Base-by-base conservation (phyloP, 2,888 invertebrate genomes). In the Teinopalpus imperialis region DNA sequence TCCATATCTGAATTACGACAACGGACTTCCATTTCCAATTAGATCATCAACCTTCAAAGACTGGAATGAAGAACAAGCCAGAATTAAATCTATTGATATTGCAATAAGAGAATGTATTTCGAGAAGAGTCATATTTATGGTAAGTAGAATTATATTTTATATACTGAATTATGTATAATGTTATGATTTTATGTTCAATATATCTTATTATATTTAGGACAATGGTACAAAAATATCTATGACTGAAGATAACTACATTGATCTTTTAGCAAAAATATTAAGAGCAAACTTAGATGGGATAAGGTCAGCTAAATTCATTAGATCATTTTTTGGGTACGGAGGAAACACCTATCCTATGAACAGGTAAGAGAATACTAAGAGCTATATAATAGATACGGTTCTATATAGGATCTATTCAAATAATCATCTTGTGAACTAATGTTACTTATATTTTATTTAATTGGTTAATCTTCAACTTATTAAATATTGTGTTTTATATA, bases 1-100 rank as follows among this genome's bases (percentile, higher is more conserved):
- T 41, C 77, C 87, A 1, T 72, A 77, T 54, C 60, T 88, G 20
- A 56, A 72, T 23, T 79, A 88, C 57, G 75, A 75, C 6, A 87
- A 85, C 54, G 87, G 87, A 4, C 59, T 85, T n/a, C 65, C 72
- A 1, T 87, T 88, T 49, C 78, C 87, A 13, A 65, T 65, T 10
- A 73, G 82, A 59, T 69, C 74, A 5, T 63, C 66, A 27, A 43
- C 61, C 6, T 46, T 59, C 41, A 66, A 61, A 4, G 61, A 70
- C 37, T 69, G 68, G 70, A 72, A 56, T 43, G 69, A 70, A 3
- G 69, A 72, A 18, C 67, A 58, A 54, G 67, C 72, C n/a, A 67
- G 68, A 45, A 58, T 86, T 3, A 75, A 75, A 60, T 54, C 66
- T 6, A 73, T 81, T 32, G 80, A 85, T 48, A 82, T 81, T 50